Base-by-base conservation (phyloP, 2,113 vertebrate genomes). In the Henicopernis longicauda region DNA sequence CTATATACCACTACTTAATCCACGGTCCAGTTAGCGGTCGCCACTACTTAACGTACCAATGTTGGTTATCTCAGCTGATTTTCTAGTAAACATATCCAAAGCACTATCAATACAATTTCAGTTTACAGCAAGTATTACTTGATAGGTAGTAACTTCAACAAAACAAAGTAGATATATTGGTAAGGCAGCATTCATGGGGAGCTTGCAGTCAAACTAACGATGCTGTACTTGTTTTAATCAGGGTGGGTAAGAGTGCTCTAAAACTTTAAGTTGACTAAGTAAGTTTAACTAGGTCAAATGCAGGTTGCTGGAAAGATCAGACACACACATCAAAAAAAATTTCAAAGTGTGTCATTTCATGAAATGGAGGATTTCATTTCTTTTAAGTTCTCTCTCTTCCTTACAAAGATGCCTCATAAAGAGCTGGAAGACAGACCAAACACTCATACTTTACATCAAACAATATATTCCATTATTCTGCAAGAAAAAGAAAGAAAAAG, bases 261-360 rank as follows among this genome's bases (percentile, higher is more conserved):
- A 72, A 92, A 44, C 10, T 57, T 36, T 23, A 29, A 54, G 13
- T 3, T 83, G 59, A 78, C n/a, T 71, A 84, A 95, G n/a, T 50
- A 86, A 87, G 59, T 81, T 93, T 66, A 96, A 90, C 15, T 86
- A 89, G 88, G 88, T 82, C 90, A 95, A 61, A 78, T 69, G 57
- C 57, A 82, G 65, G 49, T 76, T 79, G 44, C 45, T 84, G 44
- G 61, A 54, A 77, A 89, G 47, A 92, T 86, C 72, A 87, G 57
- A 82, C 3, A 6, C 5, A 5, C 16, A 19, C 11, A 89, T 44
- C 0, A 92, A 34, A 92, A 90, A 47, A 72, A 59, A 45, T 72
- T 93, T 27, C 86, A 80, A 91, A 91, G 80, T 8, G 10, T 42
- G 72, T 76, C 40, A 84, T 55, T 47, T 79, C 59, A 87, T 23